A percentile compares a stretch with the other conserved stretches of the same genome.
phyloP scores from a whole-genome alignment of 2,888 invertebrate genomes.

The Platycheirus rosarum region DNA sequence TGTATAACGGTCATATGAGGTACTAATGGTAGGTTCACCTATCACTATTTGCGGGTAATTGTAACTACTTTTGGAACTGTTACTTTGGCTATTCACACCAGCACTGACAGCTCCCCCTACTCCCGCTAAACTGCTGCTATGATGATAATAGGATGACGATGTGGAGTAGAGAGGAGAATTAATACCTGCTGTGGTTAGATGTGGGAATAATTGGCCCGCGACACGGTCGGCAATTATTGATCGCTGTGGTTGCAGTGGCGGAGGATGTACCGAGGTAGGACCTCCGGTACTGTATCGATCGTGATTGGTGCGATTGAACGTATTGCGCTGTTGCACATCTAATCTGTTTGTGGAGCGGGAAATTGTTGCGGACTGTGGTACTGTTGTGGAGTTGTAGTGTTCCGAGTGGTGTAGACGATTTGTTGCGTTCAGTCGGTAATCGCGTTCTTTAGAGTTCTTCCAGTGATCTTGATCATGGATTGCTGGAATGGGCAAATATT shows the following conservation, averaged over 20 bases:
- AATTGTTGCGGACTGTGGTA: conserved; percentile 79
- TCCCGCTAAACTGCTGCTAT: conserved; percentile 77
- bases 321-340: conserved; percentile 82
- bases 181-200: conserved; percentile 32
- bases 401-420: conserved; percentile 81
- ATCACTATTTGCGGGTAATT: conserved; percentile 83
- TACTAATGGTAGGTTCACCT: conserved; percentile 76
- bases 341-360: conserved; percentile 80
- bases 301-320: conserved; percentile 83
- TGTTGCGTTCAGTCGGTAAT: conserved; percentile 78
- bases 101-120: conserved; percentile 35
- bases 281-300: conserved; percentile 79
- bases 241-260: conserved; percentile 65
- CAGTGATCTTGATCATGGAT: conserved; percentile 80
- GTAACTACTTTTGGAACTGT: conserved; percentile 80
- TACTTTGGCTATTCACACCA: conserved; percentile 42
- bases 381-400: conserved; percentile 75
- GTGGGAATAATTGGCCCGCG: conserved; percentile 58
- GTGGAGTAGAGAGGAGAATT: conserved; percentile 40
- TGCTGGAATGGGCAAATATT: conserved; percentile 65
- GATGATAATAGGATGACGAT: conserved; percentile 83
- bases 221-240: conserved; percentile 63
- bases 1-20: conserved; percentile 78
- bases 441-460: conserved; percentile 81
- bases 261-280: conserved; percentile 76